phyloP scores from a whole-genome alignment of 2,888 invertebrate genomes.

The Cylindroiulus punctatus region DNA sequence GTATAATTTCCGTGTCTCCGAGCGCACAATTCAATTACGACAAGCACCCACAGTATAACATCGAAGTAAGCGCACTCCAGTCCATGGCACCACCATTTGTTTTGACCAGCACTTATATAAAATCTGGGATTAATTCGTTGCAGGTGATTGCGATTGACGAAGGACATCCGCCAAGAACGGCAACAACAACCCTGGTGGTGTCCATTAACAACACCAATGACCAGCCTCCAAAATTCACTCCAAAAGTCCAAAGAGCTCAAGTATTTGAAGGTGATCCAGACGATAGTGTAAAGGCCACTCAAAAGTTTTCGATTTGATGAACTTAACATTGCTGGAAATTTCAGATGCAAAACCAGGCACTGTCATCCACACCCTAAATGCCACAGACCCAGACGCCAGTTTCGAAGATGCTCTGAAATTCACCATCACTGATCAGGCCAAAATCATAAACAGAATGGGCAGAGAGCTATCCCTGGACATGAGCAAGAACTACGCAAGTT shows the following conservation, averaged over 20 bases:
- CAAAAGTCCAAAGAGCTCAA: constrained; percentile 80
- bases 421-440: constrained; percentile 64
- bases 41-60: constrained; percentile 31
- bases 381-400: constrained; percentile 82
- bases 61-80: constrained; percentile 29
- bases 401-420: constrained; percentile 76
- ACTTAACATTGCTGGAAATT: constrained; percentile 3
- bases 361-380: constrained; percentile 76
- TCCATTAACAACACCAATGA: constrained; percentile 76
- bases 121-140: background rate
- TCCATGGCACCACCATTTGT: background rate
- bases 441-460: constrained; percentile 51
- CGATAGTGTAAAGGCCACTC: background rate
- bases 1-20: constrained; percentile 28
- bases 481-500: constrained; percentile 26
- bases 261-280: constrained; percentile 67
- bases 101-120: background rate
- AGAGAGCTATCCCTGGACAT: constrained; percentile 1
- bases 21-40: constrained; percentile 50
- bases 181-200: constrained; percentile 55
- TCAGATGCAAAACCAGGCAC: constrained; percentile 74
- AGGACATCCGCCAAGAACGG: constrained; percentile 53
- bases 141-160: constrained; percentile 56
- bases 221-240: constrained; percentile 84
- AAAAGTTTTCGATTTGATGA: background rate